phyloP scores from a whole-genome alignment of 2,797 vertebrate genomes.

The Liasis olivaceus region DNA sequence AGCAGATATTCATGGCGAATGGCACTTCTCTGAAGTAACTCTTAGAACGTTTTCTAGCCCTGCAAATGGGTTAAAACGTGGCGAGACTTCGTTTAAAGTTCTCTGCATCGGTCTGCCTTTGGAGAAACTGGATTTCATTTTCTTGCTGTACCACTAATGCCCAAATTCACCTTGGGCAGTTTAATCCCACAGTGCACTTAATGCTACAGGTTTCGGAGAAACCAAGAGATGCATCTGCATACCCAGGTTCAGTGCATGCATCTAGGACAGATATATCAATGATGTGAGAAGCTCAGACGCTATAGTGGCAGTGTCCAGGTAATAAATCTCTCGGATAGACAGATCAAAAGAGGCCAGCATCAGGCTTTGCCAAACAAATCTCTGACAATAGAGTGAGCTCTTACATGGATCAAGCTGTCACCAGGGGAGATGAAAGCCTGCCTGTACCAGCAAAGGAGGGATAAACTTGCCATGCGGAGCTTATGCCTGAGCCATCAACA shows the following conservation, averaged over 20 bases:
- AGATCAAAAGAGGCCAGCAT: conserved; percentile 29
- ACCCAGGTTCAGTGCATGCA: neutral
- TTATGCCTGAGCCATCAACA: conserved; percentile 23
- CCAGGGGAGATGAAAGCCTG: conserved; percentile 9
- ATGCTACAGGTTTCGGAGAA: neutral
- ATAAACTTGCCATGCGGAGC: conserved; percentile 29
- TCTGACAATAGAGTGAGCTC: conserved; percentile 27
- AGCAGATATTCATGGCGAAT: neutral
- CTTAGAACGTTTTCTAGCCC: neutral
- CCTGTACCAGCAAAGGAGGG: conserved; percentile 10
- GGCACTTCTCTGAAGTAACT: neutral
- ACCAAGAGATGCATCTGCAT: neutral
- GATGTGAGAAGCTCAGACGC: neutral
- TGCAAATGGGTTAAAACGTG: neutral
- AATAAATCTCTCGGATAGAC: conserved; percentile 34
- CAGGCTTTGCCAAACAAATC: conserved; percentile 29
- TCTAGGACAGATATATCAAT: conserved; percentile 12
- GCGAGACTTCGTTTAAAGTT: neutral
- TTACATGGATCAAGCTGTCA: conserved; percentile 41
- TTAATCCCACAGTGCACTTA: neutral
- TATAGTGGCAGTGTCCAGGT: conserved; percentile 14
- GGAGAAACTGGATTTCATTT: neutral
- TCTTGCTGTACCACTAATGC: neutral
- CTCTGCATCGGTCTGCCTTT: neutral
- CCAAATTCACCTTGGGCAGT: neutral